Base-by-base conservation (phyloP, 2,797 vertebrate species). In the Picus viridis region DNA sequence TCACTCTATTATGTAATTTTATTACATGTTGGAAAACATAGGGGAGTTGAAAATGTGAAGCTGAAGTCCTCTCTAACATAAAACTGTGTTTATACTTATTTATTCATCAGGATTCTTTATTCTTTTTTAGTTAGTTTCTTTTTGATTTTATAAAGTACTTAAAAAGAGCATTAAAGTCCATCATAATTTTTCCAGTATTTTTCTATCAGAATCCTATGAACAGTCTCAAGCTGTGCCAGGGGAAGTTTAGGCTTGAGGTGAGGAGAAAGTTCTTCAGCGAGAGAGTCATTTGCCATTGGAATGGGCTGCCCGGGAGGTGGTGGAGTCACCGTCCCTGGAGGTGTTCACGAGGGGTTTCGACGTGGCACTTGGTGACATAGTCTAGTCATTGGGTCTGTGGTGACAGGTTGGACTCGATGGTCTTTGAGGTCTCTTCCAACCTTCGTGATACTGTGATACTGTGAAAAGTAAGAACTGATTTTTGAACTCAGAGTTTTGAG, bases 41-140 rank as follows among this genome's bases (percentile, higher is more conserved):
- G 54, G 12, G 47, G 63, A 32, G 39, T 75, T 85, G 26, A 90
- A 94, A 96, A 88, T 91, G 39, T 91, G 34, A 81, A 96, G 32
- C 49, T 67, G 53, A 72, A 80, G 16, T 89, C 75, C 8, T 61
- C 29, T 90, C 26, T 49, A 67, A 30, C 49, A 92, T 75, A 84
- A 92, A 94, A 90, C n/a, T 71, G 3, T 53, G 45, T 92, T 80
- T 76, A n/a, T 41, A 58, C 26, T 83, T 76, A 43, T 53, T 61
- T 76, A 12, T 43, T 87, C 34, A 71, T 22, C 39, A 63, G 22
- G 17, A 56, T 24, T 85, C 26, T 59, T 72, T 61, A 41, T 63
- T 86, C 29, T 72, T 89, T 89, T 84, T 85, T 73, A 80, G 65
- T 70, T 87, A 83, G 72, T 76, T 57, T 86, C 9, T 5, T 49